Conservation (phyloP, 2,888 invertebrate species). For the Tuta absoluta region DNA sequence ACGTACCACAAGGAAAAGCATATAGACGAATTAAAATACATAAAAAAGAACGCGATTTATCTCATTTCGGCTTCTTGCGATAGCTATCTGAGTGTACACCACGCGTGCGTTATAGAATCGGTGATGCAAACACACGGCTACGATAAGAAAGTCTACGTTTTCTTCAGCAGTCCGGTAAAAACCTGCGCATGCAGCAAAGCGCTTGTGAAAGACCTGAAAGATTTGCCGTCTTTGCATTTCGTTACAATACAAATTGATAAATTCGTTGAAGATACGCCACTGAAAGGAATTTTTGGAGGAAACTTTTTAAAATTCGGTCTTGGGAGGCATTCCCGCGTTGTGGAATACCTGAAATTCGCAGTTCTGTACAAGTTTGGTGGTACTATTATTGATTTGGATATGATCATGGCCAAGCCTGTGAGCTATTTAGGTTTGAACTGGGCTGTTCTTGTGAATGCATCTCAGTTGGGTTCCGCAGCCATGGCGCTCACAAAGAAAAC, state of each 20-base stretch:
- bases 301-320: constrained; percentile 20
- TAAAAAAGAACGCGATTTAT: constrained; percentile 28
- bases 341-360: constrained; percentile 32
- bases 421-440: constrained; percentile 28
- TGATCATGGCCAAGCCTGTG: constrained; percentile 29
- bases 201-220: not conserved
- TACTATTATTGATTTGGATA: constrained; percentile 30
- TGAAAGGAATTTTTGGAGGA: constrained; percentile 28
- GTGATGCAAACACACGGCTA: constrained; percentile 23
- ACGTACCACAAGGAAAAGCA: not conserved
- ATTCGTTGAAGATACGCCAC: constrained; percentile 30
- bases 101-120: constrained; percentile 35
- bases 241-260: constrained; percentile 27
- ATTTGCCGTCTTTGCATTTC: not conserved
- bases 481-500: constrained; percentile 25
- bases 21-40: not conserved
- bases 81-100: constrained; percentile 13
- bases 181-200: not conserved
- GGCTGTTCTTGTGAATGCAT: constrained; percentile 22
- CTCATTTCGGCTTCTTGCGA: constrained; percentile 31
- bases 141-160: constrained; percentile 2
- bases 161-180: not conserved
- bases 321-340: constrained; percentile 12
- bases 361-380: constrained; percentile 34
- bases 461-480: constrained; percentile 26